These are phyloP conservation scores for Atethmia centrago DNA, from an alignment of 2,888 invertebrate genomes.

Conservation along the genomic window DNA sequence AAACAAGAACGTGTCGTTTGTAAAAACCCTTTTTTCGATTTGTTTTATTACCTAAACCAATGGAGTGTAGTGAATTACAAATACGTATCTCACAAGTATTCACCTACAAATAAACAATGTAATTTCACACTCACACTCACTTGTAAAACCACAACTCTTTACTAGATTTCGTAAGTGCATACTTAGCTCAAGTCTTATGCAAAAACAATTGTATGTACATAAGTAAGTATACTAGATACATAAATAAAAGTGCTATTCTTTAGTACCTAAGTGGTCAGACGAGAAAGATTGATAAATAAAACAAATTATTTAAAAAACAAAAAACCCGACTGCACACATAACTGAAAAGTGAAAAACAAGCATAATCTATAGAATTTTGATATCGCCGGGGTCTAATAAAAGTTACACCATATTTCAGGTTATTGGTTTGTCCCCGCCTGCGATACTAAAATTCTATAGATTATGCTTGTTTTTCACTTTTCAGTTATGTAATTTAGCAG, in stretches of 20 bases:
- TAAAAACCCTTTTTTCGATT: neutral
- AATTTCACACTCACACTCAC: slow-evolving; percentile 1
- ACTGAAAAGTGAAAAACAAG: too few relatives aligned
- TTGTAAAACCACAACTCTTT: slow-evolving; percentile 9
- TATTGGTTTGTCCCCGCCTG: too few relatives aligned
- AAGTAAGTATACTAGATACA: neutral
- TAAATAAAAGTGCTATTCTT: slow-evolving; percentile 1
- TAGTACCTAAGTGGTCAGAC: neutral
- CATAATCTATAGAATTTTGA: too few relatives aligned
- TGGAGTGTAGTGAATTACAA: neutral
- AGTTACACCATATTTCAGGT: too few relatives aligned
- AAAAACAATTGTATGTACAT: neutral
- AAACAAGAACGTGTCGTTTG: too few relatives aligned
- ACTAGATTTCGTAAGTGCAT: slow-evolving; percentile 5
- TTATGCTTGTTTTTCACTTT: too few relatives aligned
- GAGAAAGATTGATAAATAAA: slow-evolving; percentile 34
- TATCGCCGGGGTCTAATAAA: too few relatives aligned
- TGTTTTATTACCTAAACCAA: neutral
- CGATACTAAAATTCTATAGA: too few relatives aligned
- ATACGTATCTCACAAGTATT: neutral
- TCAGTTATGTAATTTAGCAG: too few relatives aligned
- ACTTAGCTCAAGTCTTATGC: slow-evolving; percentile 1
- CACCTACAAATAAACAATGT: neutral
- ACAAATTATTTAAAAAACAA: too few relatives aligned
- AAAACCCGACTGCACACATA: too few relatives aligned